Evolutionary conservation across 2,113 vertebrate species (phyloP).

Genomic region (Coptodon bakossiorum): DNA sequence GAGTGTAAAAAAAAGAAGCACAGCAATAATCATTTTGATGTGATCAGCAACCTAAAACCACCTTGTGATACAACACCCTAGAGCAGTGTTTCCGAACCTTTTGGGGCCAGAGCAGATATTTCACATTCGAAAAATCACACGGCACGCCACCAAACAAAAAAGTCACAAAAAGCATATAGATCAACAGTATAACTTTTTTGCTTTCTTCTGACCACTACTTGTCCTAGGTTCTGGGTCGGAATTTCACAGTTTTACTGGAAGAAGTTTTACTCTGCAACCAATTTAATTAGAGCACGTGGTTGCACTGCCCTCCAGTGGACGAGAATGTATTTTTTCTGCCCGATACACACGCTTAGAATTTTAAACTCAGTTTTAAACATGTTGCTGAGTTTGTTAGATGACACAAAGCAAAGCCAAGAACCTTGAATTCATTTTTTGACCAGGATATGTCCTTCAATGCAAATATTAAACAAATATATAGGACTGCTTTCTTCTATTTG

Average conservation of each 20-base stretch:
- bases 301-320: neutral
- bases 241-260: neutral
- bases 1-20: neutral
- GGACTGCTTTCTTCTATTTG: no score
- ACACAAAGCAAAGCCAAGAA: no score
- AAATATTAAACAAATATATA: no score
- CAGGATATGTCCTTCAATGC: no score
- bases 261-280: neutral
- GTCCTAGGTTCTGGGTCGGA: neutral
- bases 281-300: neutral
- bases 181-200: neutral
- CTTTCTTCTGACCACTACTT: neutral
- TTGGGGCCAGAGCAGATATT: neutral
- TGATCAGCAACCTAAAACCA: neutral
- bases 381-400: no score
- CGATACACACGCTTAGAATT: neutral
- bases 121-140: neutral
- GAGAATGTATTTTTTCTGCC: neutral
- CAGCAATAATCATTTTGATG: neutral
- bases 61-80: neutral
- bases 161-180: neutral
- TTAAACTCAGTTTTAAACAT: no score
- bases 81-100: neutral
- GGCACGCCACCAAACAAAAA: neutral
- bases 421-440: no score